phyloP scores from a whole-genome alignment of 37 sponge, comb jelly and placozoan genomes.

The Diacarnus erythraeanus region DNA sequence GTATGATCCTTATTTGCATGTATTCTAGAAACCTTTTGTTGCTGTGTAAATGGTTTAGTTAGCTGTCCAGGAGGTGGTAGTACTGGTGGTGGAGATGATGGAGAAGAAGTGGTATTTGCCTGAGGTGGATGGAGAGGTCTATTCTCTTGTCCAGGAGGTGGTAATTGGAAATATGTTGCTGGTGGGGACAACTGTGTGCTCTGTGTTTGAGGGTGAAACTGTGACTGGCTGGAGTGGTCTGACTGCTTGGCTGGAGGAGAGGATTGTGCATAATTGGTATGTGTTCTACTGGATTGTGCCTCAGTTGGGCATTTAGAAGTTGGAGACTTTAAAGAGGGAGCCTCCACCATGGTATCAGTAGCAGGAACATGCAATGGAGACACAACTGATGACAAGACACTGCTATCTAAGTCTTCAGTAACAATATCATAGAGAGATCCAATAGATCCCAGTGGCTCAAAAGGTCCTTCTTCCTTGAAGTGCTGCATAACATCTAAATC shows the following conservation, averaged over 20 bases:
- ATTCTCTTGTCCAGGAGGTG: background rate
- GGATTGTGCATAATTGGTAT: background rate
- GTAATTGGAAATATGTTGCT: background rate
- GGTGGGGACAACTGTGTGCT: background rate
- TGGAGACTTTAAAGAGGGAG: background rate
- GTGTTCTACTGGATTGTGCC: background rate
- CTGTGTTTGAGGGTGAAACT: background rate
- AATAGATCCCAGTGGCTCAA: conserved; percentile 61
- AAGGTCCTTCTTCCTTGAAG: conserved; percentile 57
- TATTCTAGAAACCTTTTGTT: no score
- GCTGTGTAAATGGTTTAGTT: no score
- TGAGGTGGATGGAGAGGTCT: background rate
- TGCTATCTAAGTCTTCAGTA: background rate
- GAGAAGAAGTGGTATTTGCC: background rate
- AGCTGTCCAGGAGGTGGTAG: background rate
- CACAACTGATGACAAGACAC: background rate
- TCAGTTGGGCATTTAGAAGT: background rate
- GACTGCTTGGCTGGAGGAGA: background rate
- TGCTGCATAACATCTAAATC: conserved; percentile 33
- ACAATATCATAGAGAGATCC: conserved; percentile 59
- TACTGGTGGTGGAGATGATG: background rate
- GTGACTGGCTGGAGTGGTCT: no score
- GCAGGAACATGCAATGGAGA: background rate
- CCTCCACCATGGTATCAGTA: background rate
- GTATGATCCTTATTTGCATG: no score